Conservation (phyloP, 1,140 invertebrate species). For the Cydia amplana region DNA sequence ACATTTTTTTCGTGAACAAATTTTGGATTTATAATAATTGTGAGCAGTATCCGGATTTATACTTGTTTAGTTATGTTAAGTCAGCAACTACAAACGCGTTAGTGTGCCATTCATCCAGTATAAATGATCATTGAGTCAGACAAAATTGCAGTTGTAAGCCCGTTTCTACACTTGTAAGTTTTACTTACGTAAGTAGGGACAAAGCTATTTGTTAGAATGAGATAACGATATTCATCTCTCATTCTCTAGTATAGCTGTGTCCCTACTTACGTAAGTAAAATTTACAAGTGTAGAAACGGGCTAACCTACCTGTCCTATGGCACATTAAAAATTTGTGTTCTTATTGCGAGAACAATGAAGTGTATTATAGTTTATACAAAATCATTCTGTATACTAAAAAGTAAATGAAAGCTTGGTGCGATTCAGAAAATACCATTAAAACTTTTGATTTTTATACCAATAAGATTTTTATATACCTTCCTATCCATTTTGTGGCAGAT, state of each 20-base stretch:
- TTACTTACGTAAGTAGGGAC: no score
- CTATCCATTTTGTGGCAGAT: slow-evolving; percentile 16
- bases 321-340: slow-evolving; percentile 67
- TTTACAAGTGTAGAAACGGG: no score
- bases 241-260: no score
- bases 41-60: not conserved
- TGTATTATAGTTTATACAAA: slow-evolving; percentile 77
- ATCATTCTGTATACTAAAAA: slow-evolving; percentile 79
- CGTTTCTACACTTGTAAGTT: no score
- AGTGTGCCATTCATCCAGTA: slow-evolving; percentile 63
- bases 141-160: slow-evolving; percentile 71
- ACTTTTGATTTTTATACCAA: slow-evolving; percentile 80
- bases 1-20: not conserved
- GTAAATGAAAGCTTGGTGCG: slow-evolving; percentile 79
- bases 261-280: no score
- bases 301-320: slow-evolving; percentile 62
- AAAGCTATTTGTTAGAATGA: no score
- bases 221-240: no score
- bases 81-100: slow-evolving; percentile 36
- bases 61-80: slow-evolving; percentile 9
- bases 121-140: slow-evolving; percentile 69
- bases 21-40: slow-evolving; percentile 5
- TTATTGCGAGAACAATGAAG: slow-evolving; percentile 63
- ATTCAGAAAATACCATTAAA: slow-evolving; percentile 80
- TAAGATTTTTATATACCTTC: slow-evolving; percentile 59